These are phyloP conservation scores for Tinamus major DNA, from an alignment of 2,797 vertebrate genomes.

Conservation along the genomic window DNA sequence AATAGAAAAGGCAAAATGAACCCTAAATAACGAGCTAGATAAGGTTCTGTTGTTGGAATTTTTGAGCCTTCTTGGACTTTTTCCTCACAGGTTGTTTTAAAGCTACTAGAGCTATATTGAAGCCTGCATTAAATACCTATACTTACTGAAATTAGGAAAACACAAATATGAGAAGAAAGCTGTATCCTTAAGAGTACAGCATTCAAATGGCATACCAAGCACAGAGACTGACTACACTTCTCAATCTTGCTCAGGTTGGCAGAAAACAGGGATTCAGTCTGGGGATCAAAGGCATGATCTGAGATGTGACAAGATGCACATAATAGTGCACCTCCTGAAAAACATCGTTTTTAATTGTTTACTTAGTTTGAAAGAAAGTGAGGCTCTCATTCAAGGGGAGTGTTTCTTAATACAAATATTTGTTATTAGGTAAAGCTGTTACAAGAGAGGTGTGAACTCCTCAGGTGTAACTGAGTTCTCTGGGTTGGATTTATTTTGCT, in stretches of 20 bases:
- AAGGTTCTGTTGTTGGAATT: neutral
- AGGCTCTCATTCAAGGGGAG: neutral
- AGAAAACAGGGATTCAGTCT: constrained; percentile 5
- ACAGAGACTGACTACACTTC: neutral
- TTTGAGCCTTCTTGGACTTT: neutral
- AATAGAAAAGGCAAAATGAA: constrained; percentile 4
- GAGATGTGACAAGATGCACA: constrained; percentile 30
- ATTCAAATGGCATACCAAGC: neutral
- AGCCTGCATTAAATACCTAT: neutral
- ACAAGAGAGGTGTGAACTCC: neutral
- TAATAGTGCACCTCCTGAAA: neutral
- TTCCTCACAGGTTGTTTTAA: constrained; percentile 1
- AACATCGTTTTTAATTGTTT: neutral
- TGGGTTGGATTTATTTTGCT: neutral
- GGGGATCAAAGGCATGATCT: neutral
- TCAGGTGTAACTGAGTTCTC: neutral
- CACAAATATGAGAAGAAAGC: constrained; percentile 27
- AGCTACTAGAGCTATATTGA: constrained; percentile 1
- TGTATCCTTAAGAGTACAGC: neutral
- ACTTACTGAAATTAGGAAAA: constrained; percentile 18
- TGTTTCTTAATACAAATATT: neutral
- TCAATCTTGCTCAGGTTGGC: neutral
- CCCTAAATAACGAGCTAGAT: neutral
- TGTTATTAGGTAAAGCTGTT: neutral
- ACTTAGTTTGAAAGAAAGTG: neutral